Evolutionary conservation across 92 coral and sea anemone genomes (phyloP), one percentile per base, ranked within the genome.

Genomic region (Palythoa grandiflora): DNA sequence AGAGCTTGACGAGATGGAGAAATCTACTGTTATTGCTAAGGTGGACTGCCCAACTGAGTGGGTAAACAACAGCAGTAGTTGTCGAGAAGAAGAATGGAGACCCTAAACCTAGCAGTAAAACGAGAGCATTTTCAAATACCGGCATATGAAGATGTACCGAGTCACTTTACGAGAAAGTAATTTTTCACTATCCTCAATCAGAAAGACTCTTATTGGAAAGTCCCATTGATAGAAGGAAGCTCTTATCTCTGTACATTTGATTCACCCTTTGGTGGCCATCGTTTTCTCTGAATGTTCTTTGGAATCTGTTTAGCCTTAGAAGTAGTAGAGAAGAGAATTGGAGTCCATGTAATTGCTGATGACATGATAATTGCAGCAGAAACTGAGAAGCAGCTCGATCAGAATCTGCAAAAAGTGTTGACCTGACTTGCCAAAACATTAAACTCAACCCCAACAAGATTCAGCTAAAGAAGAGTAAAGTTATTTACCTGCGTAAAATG

Each of bases 151-250:
- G 85, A 87, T 80, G 83, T 87, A 39, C 12, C 57, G 70, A 66
- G 68, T 71, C 90, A 81, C 74, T 40, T 78, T 1, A 77, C 68
- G 2, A 83, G 90, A 87, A 81, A 80, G 35, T 54, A 16, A 63
- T 71, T 66, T 44, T 87, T 87, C 91, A 87, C 91, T 38, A 86
- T 78, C 19, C 88, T 84, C 2, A 90, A 90, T 57, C 90, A 79
- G 28, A 88, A 88, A 21, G 86, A 84, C 61, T 80, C 21, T 13
- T 90, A 75, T 80, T 91, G 93, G 91, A 87, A 91, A 78, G 87
- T 91, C 8, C 80, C 80, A 2, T 71, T 93, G 79, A 48, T 83
- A 44, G 88, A 87, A 28, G 93, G 73, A 3, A 92, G 95, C 74
- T 88, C 87, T 55, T 47, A 53, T 40, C 75, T 92, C 11, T 89